Evolutionary conservation across 2,797 vertebrate species (phyloP), one percentile per base, ranked within the genome.

Genomic region (Pseudochirops corinnae): DNA sequence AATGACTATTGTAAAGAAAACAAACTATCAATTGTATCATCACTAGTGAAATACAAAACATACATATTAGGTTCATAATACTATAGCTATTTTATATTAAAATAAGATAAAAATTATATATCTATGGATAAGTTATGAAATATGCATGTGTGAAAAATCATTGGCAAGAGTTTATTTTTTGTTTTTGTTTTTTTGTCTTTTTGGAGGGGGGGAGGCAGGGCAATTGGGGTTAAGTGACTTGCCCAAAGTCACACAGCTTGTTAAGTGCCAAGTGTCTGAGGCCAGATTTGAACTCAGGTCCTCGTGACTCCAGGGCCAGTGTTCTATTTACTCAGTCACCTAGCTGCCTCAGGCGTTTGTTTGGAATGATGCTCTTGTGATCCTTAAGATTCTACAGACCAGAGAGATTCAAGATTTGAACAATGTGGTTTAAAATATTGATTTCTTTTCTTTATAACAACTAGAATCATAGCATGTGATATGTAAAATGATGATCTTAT

Each of bases 401-500:
- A 95, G 87, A 82, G 56, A 93, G 74, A 39, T 95, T 93, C 90
- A 16, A 46, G 91, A 91, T 16, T 0, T 74, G 14, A 96, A 92
- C 29, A 92, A 94, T 50, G 2, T 9, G 53, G 29, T 62, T 96
- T 52, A 93, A 13, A 96, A 96, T 5, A 28, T 2, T 92, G 92
- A n/a, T 92, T 90, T 94, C 90, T 94, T 91, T 56, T 18, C 55
- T 57, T 57, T 57, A 57, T 57, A 53, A 94, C 21, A 58, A 14
- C 90, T 56, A 92, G 96, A 90, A 93, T 82, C n/a, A 4, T 95
- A 57, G 52, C 16, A 21, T 55, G 94, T 56, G 18, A 28, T 96
- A 3, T 56, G 24, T 90, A 21, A n/a, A 97, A 93, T 90, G 60
- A 46, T 94, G 50, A 93, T n/a, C 90, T 93, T 28, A 93, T 91